phyloP scores from a whole-genome alignment of 1,140 invertebrate genomes.

The Drosophila suzukii region DNA sequence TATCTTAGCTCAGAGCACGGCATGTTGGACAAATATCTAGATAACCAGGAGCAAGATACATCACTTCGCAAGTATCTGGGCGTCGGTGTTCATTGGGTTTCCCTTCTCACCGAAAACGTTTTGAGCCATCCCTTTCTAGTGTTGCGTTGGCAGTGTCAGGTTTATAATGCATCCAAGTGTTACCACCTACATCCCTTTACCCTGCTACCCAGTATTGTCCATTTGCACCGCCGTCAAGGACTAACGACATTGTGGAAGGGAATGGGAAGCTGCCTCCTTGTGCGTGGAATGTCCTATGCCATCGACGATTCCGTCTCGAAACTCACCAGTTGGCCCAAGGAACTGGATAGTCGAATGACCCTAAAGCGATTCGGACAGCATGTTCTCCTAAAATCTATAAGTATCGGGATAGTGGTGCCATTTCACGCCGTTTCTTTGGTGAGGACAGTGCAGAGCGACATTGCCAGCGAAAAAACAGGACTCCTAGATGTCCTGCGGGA shows the following conservation, averaged over 20 bases:
- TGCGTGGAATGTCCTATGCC: conserved; percentile 93
- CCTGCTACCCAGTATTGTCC: conserved; percentile 92
- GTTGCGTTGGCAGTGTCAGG: conserved; percentile 96
- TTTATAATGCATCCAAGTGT: conserved; percentile 89
- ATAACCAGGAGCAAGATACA: conserved; percentile 85
- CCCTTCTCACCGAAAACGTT: conserved; percentile 94
- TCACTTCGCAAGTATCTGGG: conserved; percentile 88
- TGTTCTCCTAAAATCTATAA: conserved; percentile 92
- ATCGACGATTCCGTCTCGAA: conserved; percentile 96
- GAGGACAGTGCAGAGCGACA: conserved; percentile 98
- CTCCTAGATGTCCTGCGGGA: conserved; percentile 96
- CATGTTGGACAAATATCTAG: conserved; percentile 83
- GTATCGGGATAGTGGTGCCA: conserved; percentile 94
- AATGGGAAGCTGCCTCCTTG: conserved; percentile 93
- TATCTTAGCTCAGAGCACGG: conserved; percentile 68
- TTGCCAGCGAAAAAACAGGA: conserved; percentile 96
- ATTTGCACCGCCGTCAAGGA: conserved; percentile 94
- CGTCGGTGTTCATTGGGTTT: conserved; percentile 90
- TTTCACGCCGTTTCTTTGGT: conserved; percentile 97
- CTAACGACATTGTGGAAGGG: conserved; percentile 96
- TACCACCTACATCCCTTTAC: conserved; percentile 95
- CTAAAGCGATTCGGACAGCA: conserved; percentile 90
- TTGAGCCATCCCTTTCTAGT: conserved; percentile 97
- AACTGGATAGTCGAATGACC: conserved; percentile 89
- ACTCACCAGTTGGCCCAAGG: conserved; percentile 96